Evolutionary conservation across 1,140 invertebrate genomes (phyloP), one percentile per base, ranked within the genome.

Genomic region (Macrobrachium rosenbergii): DNA sequence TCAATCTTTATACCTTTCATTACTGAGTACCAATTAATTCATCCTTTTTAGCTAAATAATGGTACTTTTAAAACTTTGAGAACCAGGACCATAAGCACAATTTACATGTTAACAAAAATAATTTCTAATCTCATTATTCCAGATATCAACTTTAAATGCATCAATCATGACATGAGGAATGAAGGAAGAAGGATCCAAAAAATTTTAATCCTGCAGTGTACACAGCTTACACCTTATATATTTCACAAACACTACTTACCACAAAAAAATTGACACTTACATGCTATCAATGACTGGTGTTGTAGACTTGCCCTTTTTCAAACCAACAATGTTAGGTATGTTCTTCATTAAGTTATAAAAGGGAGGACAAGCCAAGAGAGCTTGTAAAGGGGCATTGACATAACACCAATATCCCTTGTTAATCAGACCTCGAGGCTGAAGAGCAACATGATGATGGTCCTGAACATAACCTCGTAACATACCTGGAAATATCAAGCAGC

Each of bases 381-480:
- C 97, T 93, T 98, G 96, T 60, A 97, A 92, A 84, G 96, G 96
- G 52, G 97, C 97, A 93, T 99, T 99, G 45, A 98, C 97, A 91
- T 98, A 99, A 92, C 98, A 99, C 92, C 97, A 98, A 93, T 98
- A 99, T 76, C 96, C 97, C 79, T 95, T 94, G 92, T 99, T 99
- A 62, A 95, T 96, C 19, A 99, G 93, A 14, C 97, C 97, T 81
- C 97, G 94, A 0, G 97, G 97, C 90, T 96, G 89, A 17, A 90
- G 88, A 37, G 78, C 77, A 59, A 88, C 88, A 17, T 81, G 87
- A 37, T 67, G 87, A 37, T 85, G 82, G 72, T 89, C 84, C 43
- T 83, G 82, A 21, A 82, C 82, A 43, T 89, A 89, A 5, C 89
- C 81, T 43, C 60, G 52, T 62, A 89, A 60, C 72, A 88, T 84